These are phyloP conservation scores for Bujurquina vittata DNA, from an alignment of 2,113 vertebrate genomes.

Conservation along the genomic window DNA sequence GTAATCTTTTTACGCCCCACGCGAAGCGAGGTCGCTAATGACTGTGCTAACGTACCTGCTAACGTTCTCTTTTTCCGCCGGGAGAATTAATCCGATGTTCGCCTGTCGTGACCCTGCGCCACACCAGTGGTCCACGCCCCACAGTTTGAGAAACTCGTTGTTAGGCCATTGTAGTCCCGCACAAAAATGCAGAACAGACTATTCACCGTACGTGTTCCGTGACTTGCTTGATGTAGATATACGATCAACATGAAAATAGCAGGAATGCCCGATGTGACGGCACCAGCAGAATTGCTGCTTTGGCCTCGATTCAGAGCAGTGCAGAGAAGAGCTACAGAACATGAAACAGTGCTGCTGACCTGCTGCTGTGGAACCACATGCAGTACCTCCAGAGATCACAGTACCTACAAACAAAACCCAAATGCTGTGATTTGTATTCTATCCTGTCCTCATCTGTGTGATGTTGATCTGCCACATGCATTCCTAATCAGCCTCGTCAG, in stretches of 20 bases:
- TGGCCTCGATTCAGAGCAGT: neutral
- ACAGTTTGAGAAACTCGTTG: too few relatives aligned
- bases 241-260: neutral
- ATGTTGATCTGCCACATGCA: neutral
- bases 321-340: neutral
- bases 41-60: too few relatives aligned
- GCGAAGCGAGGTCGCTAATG: too few relatives aligned
- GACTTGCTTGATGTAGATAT: neutral
- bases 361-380: neutral
- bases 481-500: too few relatives aligned
- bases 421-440: neutral
- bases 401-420: neutral
- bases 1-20: too few relatives aligned
- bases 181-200: neutral
- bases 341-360: neutral
- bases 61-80: too few relatives aligned
- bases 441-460: neutral
- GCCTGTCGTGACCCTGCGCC: too few relatives aligned
- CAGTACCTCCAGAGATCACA: neutral
- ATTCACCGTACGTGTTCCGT: fast-evolving
- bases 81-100: too few relatives aligned
- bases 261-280: neutral
- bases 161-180: neutral
- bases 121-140: too few relatives aligned
- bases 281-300: neutral